Evolutionary conservation across 2,797 vertebrate genomes (phyloP).

Genomic region (Myotis planiceps): DNA sequence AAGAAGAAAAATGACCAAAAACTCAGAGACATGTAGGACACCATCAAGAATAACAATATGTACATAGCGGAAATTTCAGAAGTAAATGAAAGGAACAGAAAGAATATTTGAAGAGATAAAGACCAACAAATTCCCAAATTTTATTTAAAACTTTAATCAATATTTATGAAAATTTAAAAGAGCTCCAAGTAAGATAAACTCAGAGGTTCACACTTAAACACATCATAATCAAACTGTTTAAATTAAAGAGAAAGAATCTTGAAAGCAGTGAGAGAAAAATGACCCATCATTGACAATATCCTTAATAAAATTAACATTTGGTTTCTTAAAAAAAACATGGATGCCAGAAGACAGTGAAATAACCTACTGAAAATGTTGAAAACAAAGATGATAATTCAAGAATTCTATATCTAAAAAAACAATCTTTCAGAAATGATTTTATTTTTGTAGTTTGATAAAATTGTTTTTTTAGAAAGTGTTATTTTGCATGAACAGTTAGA

Average conservation of each 20-base stretch:
- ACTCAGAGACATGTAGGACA: not conserved
- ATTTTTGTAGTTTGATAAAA: conserved; percentile 27
- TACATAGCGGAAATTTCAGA: not conserved
- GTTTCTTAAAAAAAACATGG: not conserved
- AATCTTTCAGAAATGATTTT: not conserved
- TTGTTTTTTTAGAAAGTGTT: conserved; percentile 12
- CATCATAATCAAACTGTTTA: not conserved
- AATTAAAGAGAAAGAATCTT: not conserved
- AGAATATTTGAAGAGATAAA: not conserved
- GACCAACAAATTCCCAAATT: not conserved
- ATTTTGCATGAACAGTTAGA: conserved; percentile 55
- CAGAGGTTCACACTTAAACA: not conserved
- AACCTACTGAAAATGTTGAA: not conserved
- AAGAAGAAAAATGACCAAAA: not conserved
- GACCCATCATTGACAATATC: not conserved
- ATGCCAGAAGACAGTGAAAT: not conserved
- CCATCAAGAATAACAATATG: not conserved
- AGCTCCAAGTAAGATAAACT: not conserved
- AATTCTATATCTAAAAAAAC: not conserved
- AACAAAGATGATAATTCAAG: not conserved
- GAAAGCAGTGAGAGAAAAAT: not conserved
- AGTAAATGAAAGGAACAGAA: not conserved
- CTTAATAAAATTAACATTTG: not conserved
- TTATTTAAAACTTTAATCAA: not conserved
- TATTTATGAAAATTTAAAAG: not conserved